Evolutionary conservation across 2,113 vertebrate genomes (phyloP), one percentile per base, ranked within the genome.

Genomic region (Carassius carassius): DNA sequence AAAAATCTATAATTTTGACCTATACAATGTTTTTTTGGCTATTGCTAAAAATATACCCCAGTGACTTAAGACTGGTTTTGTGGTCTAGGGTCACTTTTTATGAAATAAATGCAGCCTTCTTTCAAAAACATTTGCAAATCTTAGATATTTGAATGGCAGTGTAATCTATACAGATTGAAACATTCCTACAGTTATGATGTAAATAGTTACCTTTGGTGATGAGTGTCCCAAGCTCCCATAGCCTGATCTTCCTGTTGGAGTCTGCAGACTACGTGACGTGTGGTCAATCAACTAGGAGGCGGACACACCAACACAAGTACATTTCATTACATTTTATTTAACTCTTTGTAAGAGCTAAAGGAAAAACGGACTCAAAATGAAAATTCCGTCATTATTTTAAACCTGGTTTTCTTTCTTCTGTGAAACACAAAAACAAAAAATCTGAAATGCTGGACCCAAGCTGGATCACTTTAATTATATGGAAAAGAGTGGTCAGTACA

Each of bases 161-260:
- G 44, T 47, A 47, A 47, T 47, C 44, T 47, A 12, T 12, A 47
- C 10, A 47, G 11, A 12, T 12, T 12, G 11, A 47, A 2, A 47
- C 44, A 47, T 47, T 47, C 3, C 11, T 47, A 47, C 10, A 2
- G 16, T 69, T 69, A 16, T 69, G 16, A 69, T 0, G 4, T 72
- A 21, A 70, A 44, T 44, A 5, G 19, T 19, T 25, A 95, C 97
- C 97, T 98, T 99, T 44, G 96, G 94, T 41, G 95, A 93, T 51
- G 96, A 94, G 82, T 95, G 95, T 65, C 96, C 93, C 0, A 97
- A 97, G 32, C 95, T 96, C 91, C 96, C 93, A 37, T 96, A 98
- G 0, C 95, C 91, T 29, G 97, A 95, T 87, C 96, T 95, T 92
- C 94, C 95, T 86, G 97, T 97, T 17, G 98, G 96, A 2, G 97